Conservation (phyloP, 2,797 vertebrate species). For the Echeneis naucrates region DNA sequence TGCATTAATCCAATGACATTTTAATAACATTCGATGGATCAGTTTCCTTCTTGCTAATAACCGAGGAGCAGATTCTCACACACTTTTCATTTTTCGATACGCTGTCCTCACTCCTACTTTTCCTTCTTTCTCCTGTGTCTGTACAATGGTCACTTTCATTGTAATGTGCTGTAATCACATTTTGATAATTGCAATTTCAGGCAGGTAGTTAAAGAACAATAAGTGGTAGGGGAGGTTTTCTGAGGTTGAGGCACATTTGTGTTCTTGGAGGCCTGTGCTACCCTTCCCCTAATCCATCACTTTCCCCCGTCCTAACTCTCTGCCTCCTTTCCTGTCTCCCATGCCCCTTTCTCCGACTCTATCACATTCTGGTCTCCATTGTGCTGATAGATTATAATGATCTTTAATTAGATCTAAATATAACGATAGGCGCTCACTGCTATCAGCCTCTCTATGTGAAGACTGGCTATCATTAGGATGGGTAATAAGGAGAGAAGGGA, state of each 20-base stretch:
- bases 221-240: slow-evolving; percentile 24
- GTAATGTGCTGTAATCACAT: slow-evolving; percentile 67
- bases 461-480: slow-evolving; percentile 73
- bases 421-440: slow-evolving; percentile 73
- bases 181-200: slow-evolving; percentile 62
- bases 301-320: slow-evolving; percentile 16
- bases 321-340: slow-evolving; percentile 22
- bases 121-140: slow-evolving; percentile 33
- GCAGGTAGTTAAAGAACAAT: slow-evolving; percentile 53
- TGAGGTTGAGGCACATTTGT: slow-evolving; percentile 32
- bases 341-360: slow-evolving; percentile 46
- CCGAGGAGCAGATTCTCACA: slow-evolving; percentile 30
- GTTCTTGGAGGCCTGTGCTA: slow-evolving; percentile 27
- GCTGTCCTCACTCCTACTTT: slow-evolving; percentile 34
- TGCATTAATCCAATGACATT: slow-evolving; percentile 42
- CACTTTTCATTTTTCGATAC: slow-evolving; percentile 54
- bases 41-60: slow-evolving; percentile 24
- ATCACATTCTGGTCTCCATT: slow-evolving; percentile 65
- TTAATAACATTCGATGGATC: slow-evolving; percentile 26
- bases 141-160: slow-evolving; percentile 50
- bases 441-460: slow-evolving; percentile 69
- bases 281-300: slow-evolving; percentile 25
- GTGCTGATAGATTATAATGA: slow-evolving; percentile 82
- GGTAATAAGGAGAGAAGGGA: slow-evolving; percentile 67
- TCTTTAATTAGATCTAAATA: slow-evolving; percentile 85